Conservation (phyloP, 2,113 vertebrate genomes). For the Solea senegalensis region DNA sequence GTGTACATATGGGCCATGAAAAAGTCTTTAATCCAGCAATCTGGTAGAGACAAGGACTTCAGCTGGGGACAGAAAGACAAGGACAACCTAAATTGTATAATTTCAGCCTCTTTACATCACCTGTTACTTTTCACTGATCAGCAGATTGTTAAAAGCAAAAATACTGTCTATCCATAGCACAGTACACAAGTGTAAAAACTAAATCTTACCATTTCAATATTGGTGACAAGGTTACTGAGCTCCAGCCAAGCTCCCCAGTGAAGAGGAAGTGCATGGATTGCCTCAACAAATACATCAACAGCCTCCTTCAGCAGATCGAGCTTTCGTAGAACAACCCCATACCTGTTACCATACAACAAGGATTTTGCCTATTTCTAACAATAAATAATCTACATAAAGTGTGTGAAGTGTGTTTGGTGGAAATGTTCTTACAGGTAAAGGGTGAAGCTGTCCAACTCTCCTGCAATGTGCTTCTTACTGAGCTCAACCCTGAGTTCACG, state of each 20-base stretch:
- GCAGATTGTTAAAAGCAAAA: neutral
- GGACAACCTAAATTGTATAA: neutral
- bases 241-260: constrained; percentile 99
- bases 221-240: constrained; percentile 97
- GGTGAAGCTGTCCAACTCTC: constrained; percentile 95
- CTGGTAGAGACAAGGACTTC: constrained; percentile 95
- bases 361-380: neutral
- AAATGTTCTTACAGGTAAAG: constrained; percentile 89
- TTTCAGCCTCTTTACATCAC: neutral
- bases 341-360: constrained; percentile 75
- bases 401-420: neutral
- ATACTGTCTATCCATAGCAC: neutral
- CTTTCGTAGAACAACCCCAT: constrained; percentile 96
- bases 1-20: constrained; percentile 99
- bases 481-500: constrained; percentile 94
- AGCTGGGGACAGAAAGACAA: constrained; percentile 80
- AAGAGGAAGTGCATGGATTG: constrained; percentile 91
- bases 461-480: constrained; percentile 94
- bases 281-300: constrained; percentile 95
- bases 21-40: constrained; percentile 98
- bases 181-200: neutral
- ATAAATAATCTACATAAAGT: neutral
- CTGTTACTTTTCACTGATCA: neutral
- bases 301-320: constrained; percentile 96
- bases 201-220: constrained; percentile 94